Conservation (phyloP, 2,888 invertebrate genomes). For the Sarcophaga subvicina region DNA sequence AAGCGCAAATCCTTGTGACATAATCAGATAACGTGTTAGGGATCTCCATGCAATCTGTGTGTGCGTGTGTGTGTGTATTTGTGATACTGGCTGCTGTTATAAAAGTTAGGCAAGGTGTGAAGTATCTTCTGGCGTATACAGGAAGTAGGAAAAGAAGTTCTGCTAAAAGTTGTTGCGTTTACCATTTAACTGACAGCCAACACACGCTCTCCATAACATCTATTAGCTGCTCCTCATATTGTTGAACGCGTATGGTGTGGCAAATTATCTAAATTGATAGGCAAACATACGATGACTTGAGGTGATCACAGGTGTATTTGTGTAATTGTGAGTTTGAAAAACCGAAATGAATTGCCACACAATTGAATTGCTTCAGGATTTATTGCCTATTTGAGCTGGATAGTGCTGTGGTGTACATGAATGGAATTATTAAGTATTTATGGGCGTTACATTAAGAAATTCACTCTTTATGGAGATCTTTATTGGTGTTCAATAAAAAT, state of each 20-base stretch:
- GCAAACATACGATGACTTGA: slow-evolving; percentile 45
- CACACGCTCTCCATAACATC: too few species aligned
- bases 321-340: background rate
- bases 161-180: background rate
- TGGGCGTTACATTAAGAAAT: background rate
- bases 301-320: slow-evolving; percentile 58
- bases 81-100: background rate
- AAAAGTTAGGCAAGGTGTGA: slow-evolving; percentile 43
- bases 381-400: slow-evolving; percentile 13
- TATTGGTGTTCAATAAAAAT: background rate
- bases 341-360: too few species aligned
- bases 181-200: slow-evolving; percentile 11
- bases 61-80: background rate
- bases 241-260: slow-evolving; percentile 39
- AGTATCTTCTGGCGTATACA: slow-evolving; percentile 5
- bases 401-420: background rate
- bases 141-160: background rate
- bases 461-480: background rate
- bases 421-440: slow-evolving; percentile 31
- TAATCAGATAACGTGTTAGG: slow-evolving; percentile 58
- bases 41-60: background rate
- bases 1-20: slow-evolving; percentile 43
- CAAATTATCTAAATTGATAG: slow-evolving; percentile 68
- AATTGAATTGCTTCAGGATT: slow-evolving; percentile 31
- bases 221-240: slow-evolving; percentile 16